These are phyloP conservation scores for Strix aluco DNA, from an alignment of 2,113 vertebrate genomes.

Conservation along the genomic window DNA sequence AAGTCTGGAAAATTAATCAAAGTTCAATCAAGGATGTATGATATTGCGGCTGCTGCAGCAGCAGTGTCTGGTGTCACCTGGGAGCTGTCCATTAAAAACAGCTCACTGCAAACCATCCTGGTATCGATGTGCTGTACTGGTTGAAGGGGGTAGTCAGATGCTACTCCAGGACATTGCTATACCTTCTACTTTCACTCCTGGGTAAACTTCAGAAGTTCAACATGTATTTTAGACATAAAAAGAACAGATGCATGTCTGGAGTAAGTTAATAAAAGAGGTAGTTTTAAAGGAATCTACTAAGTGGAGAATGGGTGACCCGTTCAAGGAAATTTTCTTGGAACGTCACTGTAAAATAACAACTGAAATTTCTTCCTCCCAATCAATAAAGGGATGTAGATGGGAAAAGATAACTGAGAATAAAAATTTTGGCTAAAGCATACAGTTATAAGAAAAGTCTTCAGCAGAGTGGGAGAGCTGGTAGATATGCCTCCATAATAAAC, in stretches of 20 bases:
- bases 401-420: slow-evolving; percentile 1
- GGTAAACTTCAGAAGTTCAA: slow-evolving; percentile 62
- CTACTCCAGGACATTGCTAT: slow-evolving; percentile 43
- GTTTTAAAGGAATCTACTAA: not conserved
- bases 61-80: slow-evolving; percentile 52
- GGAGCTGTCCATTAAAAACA: slow-evolving; percentile 66
- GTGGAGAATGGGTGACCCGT: not conserved
- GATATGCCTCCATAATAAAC: not conserved
- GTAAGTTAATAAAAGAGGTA: slow-evolving; percentile 40
- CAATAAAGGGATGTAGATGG: not conserved
- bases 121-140: slow-evolving; percentile 27
- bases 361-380: not conserved
- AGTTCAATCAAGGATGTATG: slow-evolving; percentile 60
- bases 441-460: not conserved
- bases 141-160: slow-evolving; percentile 21
- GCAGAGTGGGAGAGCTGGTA: not conserved
- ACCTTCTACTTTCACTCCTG: slow-evolving; percentile 40
- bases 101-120: slow-evolving; percentile 31
- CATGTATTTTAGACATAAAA: slow-evolving; percentile 61
- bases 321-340: not conserved
- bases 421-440: not conserved
- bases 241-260: slow-evolving; percentile 46
- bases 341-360: not conserved
- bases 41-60: slow-evolving; percentile 57
- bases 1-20: slow-evolving; percentile 70